A percentile compares a stretch with the other conserved stretches of the same genome.
phyloP scores from a whole-genome alignment of 2,797 vertebrate species.

The Tiaroga cobitis region DNA sequence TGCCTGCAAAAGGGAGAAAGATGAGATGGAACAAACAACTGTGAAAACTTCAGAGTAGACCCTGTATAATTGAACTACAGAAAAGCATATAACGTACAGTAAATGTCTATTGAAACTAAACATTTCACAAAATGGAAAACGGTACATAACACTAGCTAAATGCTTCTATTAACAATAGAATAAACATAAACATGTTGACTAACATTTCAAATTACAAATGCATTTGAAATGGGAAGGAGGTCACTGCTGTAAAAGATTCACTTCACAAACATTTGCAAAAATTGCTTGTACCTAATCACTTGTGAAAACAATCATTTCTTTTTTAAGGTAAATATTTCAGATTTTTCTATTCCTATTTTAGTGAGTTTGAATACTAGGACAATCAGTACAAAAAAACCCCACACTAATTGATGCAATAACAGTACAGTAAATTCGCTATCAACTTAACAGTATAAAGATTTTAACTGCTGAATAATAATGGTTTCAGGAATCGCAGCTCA shows the following conservation, averaged over 20 bases:
- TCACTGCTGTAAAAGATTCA: no score
- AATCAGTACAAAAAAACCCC: neutral
- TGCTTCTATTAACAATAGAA: neutral
- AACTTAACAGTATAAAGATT: neutral
- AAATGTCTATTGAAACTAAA: neutral
- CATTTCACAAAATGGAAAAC: neutral
- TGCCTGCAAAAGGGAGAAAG: slow-evolving; percentile 65
- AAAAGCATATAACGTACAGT: no score
- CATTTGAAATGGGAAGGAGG: neutral
- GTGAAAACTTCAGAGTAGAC: neutral
- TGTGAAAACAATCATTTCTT: neutral
- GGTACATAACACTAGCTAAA: neutral
- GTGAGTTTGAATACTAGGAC: neutral
- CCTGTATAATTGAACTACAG: neutral
- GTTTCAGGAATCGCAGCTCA: neutral
- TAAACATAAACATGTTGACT: neutral
- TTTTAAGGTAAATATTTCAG: neutral
- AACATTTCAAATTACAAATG: neutral
- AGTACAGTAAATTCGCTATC: neutral
- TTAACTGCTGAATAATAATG: neutral
- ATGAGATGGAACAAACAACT: neutral
- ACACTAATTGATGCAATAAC: neutral
- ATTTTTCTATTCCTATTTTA: neutral
- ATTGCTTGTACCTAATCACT: neutral
- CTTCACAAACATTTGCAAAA: neutral